Percentiles rank a stretch among this genome's conserved stretches.
These are phyloP conservation scores for Aeoliscus strigatus DNA, from an alignment of 2,797 vertebrate genomes.

Conservation along the genomic window DNA sequence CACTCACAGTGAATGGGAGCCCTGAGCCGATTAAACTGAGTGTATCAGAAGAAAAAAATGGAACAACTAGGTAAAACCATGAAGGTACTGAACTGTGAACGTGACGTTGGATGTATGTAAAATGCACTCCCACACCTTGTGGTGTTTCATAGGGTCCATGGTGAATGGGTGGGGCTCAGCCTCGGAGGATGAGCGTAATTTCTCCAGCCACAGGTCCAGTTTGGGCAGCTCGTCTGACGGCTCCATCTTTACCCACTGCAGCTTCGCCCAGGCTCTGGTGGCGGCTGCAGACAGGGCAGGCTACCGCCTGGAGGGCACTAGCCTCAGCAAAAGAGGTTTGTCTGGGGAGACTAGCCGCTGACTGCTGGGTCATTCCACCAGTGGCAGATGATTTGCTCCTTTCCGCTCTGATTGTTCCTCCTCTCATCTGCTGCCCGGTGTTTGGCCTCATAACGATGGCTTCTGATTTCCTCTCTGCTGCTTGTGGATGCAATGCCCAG, in stretches of 20 bases:
- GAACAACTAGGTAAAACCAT: no score
- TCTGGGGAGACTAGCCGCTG: slow-evolving; percentile 56
- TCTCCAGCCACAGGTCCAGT: slow-evolving; percentile 97
- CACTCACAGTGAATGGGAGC: no score
- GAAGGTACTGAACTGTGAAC: slow-evolving; percentile 18
- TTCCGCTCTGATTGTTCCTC: slow-evolving; percentile 43
- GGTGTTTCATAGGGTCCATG: slow-evolving; percentile 90
- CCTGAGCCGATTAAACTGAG: no score
- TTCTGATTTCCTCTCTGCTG: slow-evolving; percentile 42
- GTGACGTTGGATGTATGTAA: slow-evolving; percentile 1
- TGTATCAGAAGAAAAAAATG: no score
- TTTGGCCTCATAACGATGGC: slow-evolving; percentile 10
- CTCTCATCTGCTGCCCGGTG: slow-evolving; percentile 31
- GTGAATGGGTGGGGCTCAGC: slow-evolving; percentile 99
- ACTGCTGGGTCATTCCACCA: slow-evolving; percentile 25
- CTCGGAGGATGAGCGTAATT: slow-evolving; percentile 91
- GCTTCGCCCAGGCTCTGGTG: slow-evolving; percentile 94
- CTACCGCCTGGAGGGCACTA: slow-evolving; percentile 93
- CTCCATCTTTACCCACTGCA: slow-evolving; percentile 94
- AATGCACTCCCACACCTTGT: slow-evolving; percentile 10
- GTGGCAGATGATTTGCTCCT: slow-evolving; percentile 27
- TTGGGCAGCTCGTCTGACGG: slow-evolving; percentile 93
- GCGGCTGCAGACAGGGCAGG: slow-evolving; percentile 96
- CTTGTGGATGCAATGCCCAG: slow-evolving; percentile 28
- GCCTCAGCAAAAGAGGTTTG: slow-evolving; percentile 96